These are phyloP conservation scores for Platynereis dumerilii DNA, from an alignment of 2,888 invertebrate species.

Conservation along the genomic window DNA sequence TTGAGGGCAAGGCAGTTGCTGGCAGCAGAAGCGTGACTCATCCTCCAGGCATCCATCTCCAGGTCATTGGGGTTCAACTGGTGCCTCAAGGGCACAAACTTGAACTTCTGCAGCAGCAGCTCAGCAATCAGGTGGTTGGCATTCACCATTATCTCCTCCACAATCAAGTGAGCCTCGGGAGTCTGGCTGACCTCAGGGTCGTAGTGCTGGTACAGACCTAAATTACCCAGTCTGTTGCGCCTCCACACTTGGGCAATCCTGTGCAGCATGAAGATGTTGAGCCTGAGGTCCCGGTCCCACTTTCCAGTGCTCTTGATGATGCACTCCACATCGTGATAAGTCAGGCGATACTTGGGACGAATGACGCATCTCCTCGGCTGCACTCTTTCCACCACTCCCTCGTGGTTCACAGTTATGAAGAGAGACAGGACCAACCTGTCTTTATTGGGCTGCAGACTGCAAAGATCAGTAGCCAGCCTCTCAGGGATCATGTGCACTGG, in stretches of 20 bases:
- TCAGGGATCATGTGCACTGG: slow-evolving; percentile 89
- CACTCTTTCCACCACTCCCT: slow-evolving; percentile 67
- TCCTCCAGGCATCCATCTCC: slow-evolving; percentile 35
- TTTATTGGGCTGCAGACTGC: slow-evolving; percentile 64
- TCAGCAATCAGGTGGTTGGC: slow-evolving; percentile 49
- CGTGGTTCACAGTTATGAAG: slow-evolving; percentile 81
- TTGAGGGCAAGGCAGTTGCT: slow-evolving; percentile 48
- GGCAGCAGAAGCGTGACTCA: slow-evolving; percentile 45
- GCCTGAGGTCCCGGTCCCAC: slow-evolving; percentile 43
- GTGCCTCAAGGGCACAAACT: slow-evolving; percentile 44
- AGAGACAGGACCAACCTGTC: slow-evolving; percentile 82
- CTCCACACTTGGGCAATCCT: slow-evolving; percentile 43
- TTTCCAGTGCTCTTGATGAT: slow-evolving; percentile 43
- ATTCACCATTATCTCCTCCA: slow-evolving; percentile 54
- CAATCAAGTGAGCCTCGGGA: slow-evolving; percentile 44
- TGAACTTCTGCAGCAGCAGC: slow-evolving; percentile 40
- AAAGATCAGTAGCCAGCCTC: slow-evolving; percentile 73
- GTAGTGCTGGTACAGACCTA: slow-evolving; percentile 43
- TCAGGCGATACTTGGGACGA: slow-evolving; percentile 46
- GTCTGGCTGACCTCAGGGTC: slow-evolving; percentile 33
- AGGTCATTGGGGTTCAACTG: slow-evolving; percentile 43
- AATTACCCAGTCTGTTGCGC: slow-evolving; percentile 49
- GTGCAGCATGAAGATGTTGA: slow-evolving; percentile 45
- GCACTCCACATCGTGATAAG: slow-evolving; percentile 43
- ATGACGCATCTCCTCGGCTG: slow-evolving; percentile 44